These are phyloP conservation scores for Lagodon rhomboides DNA, from an alignment of 2,797 vertebrate genomes.

Conservation along the genomic window DNA sequence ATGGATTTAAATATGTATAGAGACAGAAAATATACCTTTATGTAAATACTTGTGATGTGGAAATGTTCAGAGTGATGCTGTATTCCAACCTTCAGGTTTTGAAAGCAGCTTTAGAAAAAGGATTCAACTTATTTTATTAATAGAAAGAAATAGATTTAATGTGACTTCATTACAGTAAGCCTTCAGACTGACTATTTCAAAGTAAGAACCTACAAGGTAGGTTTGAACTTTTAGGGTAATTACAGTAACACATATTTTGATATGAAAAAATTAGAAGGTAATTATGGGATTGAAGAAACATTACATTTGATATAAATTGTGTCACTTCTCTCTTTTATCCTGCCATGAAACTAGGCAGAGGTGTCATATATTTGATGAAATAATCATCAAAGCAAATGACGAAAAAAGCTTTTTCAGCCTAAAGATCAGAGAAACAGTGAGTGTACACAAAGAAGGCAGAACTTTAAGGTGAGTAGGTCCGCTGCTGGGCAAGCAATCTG, in stretches of 20 bases:
- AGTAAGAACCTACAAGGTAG: neutral
- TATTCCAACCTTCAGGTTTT: neutral
- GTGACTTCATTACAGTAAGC: conserved; percentile 13
- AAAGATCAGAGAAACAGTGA: neutral
- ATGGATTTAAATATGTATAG: conserved; percentile 40
- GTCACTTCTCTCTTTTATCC: neutral
- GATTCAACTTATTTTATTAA: neutral
- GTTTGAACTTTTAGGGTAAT: conserved; percentile 1
- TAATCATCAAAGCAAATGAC: conserved; percentile 15
- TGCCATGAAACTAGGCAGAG: neutral
- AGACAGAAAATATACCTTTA: neutral
- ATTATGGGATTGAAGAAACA: conserved; percentile 17
- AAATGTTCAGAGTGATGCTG: too few relatives aligned
- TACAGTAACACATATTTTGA: conserved; percentile 24
- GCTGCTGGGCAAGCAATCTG: neutral
- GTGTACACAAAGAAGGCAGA: neutral
- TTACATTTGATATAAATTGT: conserved; percentile 21
- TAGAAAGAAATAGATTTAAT: conserved; percentile 5
- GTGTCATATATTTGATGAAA: neutral
- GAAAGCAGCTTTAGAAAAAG: neutral
- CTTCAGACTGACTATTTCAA: conserved; percentile 34
- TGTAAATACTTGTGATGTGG: neutral
- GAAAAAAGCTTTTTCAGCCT: neutral
- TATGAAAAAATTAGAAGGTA: conserved; percentile 2
- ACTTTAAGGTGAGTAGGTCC: neutral